phyloP scores from a whole-genome alignment of 2,113 vertebrate species.

The Saguinus midas region DNA sequence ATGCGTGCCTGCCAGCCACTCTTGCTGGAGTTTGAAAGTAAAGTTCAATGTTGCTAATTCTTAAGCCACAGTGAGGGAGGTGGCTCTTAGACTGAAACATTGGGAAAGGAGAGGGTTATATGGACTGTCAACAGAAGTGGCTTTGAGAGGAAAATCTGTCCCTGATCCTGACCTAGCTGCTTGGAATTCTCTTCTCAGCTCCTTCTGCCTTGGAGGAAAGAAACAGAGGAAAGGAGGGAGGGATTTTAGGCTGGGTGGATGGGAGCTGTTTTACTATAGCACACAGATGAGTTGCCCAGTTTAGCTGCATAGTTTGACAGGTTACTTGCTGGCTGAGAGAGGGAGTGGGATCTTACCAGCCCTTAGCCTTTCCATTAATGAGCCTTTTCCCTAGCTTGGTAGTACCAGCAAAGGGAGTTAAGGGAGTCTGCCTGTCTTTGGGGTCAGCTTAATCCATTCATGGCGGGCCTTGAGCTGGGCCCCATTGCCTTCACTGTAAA shows the following conservation, averaged over 20 bases:
- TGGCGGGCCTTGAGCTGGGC: not conserved
- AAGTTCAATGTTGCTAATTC: not conserved
- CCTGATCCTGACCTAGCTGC: not conserved
- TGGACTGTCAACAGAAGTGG: not conserved
- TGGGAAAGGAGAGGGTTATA: not conserved
- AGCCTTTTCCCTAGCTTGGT: not conserved
- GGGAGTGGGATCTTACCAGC: not conserved
- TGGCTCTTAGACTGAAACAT: not conserved
- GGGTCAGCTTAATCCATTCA: not conserved
- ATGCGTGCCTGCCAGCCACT: not conserved
- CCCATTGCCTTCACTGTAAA: not conserved
- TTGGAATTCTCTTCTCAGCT: not conserved
- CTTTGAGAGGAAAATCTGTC: not conserved
- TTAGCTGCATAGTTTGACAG: not conserved
- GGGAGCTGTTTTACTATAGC: not conserved
- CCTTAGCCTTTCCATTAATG: not conserved
- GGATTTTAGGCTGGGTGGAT: not conserved
- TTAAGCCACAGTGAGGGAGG: not conserved
- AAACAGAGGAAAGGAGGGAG: not conserved
- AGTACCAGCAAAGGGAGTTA: not conserved
- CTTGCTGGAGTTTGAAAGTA: not conserved
- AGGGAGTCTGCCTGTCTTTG: not conserved
- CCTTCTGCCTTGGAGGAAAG: not conserved
- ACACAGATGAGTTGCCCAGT: not conserved
- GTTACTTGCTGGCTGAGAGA: not conserved